Conservation (phyloP, 92 coral and sea anemone species). For the Porites evermanni region DNA sequence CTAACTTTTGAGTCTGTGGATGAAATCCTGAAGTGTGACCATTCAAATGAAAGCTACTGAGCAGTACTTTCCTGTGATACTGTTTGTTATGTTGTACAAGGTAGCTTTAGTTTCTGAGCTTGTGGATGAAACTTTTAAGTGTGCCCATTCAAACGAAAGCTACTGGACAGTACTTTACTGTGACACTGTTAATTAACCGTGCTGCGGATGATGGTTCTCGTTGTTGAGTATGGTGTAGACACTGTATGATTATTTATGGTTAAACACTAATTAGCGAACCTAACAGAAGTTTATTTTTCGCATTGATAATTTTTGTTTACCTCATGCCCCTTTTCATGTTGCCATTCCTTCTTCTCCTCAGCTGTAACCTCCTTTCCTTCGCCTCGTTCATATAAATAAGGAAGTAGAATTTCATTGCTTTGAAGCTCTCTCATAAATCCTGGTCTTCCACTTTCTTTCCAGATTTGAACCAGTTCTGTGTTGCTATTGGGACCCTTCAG, state of each 20-base stretch:
- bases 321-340: constrained; percentile 33
- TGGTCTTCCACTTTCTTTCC: constrained; percentile 55
- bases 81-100: no score
- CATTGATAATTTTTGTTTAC: not conserved
- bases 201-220: not conserved
- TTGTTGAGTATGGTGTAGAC: not conserved
- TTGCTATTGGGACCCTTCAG: constrained; percentile 61
- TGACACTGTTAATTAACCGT: not conserved
- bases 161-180: no score
- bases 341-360: constrained; percentile 61
- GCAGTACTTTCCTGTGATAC: no score
- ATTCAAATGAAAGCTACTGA: no score
- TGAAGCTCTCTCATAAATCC: constrained; percentile 46
- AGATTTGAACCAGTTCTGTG: constrained; percentile 63
- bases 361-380: constrained; percentile 62
- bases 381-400: constrained; percentile 72
- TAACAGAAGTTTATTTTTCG: not conserved
- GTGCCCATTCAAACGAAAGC: no score
- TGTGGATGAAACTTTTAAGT: no score
- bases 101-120: no score
- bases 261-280: no score
- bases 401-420: constrained; percentile 40
- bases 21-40: no score
- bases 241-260: not conserved
- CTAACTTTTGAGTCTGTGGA: no score